Evolutionary conservation across 2,797 vertebrate genomes (phyloP).

Genomic region (Sebastes ruberrimus): DNA sequence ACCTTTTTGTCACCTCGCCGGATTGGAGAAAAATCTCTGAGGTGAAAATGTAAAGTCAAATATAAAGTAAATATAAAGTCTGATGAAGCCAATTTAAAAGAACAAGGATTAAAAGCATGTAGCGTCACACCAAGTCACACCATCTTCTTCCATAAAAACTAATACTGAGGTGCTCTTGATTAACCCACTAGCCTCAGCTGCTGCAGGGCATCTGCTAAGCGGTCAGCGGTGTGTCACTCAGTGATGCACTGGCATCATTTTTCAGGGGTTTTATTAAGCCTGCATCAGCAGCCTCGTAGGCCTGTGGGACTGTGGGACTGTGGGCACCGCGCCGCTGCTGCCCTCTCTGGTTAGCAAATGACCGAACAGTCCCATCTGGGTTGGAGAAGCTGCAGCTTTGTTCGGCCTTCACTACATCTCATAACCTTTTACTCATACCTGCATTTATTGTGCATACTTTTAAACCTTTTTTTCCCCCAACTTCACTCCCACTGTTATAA

Average conservation of each 20-base stretch:
- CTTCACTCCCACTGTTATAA: neutral
- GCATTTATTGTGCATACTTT: neutral
- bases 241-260: neutral
- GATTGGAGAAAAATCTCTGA: neutral
- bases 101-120: no score
- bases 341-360: slow-evolving; percentile 67
- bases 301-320: slow-evolving; percentile 39
- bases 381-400: slow-evolving; percentile 15
- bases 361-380: slow-evolving; percentile 46
- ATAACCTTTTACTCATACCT: neutral
- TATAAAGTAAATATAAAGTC: no score
- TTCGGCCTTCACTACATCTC: neutral
- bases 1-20: neutral
- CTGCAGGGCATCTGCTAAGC: slow-evolving; percentile 49
- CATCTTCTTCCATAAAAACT: neutral
- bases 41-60: no score
- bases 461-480: neutral
- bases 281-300: slow-evolving; percentile 42
- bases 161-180: slow-evolving; percentile 2
- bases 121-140: neutral
- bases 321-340: slow-evolving; percentile 33
- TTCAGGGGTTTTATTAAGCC: slow-evolving; percentile 15
- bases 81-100: no score
- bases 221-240: slow-evolving; percentile 25
- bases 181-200: neutral